phyloP scores from a whole-genome alignment of 1,140 invertebrate genomes.

The Dysdera silvatica region DNA sequence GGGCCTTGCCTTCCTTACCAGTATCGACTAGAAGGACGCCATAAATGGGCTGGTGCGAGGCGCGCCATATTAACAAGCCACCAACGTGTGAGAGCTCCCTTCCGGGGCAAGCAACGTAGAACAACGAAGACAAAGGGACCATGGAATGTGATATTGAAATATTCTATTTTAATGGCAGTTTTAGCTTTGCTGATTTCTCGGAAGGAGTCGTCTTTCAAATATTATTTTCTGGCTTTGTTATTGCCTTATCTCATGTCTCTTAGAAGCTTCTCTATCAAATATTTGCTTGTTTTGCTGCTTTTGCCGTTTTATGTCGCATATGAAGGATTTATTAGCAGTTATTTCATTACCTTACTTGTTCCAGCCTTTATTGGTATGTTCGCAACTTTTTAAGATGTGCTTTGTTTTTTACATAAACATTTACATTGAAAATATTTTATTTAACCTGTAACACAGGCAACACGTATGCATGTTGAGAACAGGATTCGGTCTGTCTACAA shows the following conservation, averaged over 20 bases:
- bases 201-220: constrained; percentile 4
- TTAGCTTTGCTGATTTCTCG: constrained; percentile 13
- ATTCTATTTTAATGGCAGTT: too few relatives aligned
- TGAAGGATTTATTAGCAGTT: constrained; percentile 13
- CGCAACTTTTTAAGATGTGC: not conserved
- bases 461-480: too few relatives aligned
- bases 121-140: too few relatives aligned
- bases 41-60: constrained; percentile 11
- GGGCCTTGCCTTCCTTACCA: constrained; percentile 26
- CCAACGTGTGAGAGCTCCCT: constrained; percentile 9
- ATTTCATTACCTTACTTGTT: constrained; percentile 16
- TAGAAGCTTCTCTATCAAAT: constrained; percentile 25
- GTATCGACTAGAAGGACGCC: constrained; percentile 3
- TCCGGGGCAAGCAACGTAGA: not conserved
- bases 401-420: too few relatives aligned
- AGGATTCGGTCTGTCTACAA: too few relatives aligned
- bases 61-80: constrained; percentile 7
- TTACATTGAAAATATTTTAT: too few relatives aligned
- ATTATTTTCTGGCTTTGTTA: constrained; percentile 2
- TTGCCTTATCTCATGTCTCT: constrained; percentile 15
- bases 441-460: too few relatives aligned
- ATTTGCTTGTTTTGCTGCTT: constrained; percentile 9
- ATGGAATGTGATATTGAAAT: too few relatives aligned
- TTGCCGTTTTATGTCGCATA: constrained; percentile 13
- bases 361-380: constrained; percentile 2